Conservation (phyloP, 2,888 invertebrate genomes). For the Drosophila stalkeri region DNA sequence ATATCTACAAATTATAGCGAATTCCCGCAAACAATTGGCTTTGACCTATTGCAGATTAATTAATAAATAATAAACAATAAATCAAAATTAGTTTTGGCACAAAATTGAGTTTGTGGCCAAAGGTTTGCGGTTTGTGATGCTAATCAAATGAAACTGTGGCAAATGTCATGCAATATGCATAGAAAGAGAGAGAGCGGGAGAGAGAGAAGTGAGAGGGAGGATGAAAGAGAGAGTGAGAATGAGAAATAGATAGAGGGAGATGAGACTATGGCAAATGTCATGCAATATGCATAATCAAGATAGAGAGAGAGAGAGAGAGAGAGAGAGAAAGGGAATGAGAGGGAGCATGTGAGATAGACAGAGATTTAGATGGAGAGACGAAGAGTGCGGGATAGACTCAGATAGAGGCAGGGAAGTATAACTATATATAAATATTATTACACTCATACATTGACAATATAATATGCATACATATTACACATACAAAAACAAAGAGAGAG, state of each 20-base stretch:
- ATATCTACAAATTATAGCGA: neutral
- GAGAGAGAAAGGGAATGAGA: too few relatives aligned
- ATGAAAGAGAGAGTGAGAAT: neutral
- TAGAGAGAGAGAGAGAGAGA: neutral
- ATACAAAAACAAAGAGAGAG: neutral
- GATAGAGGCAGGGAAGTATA: neutral
- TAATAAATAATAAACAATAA: slow-evolving; percentile 46
- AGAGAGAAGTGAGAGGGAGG: neutral
- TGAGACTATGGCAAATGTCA: slow-evolving; percentile 13
- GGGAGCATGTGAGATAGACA: neutral
- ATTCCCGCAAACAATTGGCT: slow-evolving; percentile 4
- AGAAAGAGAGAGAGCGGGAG: neutral
- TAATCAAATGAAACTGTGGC: slow-evolving; percentile 40
- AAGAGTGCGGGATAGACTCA: neutral
- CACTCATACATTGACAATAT: neutral
- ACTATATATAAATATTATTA: neutral
- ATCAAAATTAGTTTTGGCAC: slow-evolving; percentile 37
- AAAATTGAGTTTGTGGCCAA: slow-evolving; percentile 39
- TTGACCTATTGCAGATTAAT: slow-evolving; percentile 13
- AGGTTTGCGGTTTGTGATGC: slow-evolving; percentile 23
- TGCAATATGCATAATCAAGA: slow-evolving; percentile 1
- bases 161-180: slow-evolving; percentile 12
- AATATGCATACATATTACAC: neutral
- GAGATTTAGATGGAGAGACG: neutral
- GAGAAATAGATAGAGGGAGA: neutral